phyloP scores from a whole-genome alignment of 2,888 invertebrate species.

The Erynnis tages region DNA sequence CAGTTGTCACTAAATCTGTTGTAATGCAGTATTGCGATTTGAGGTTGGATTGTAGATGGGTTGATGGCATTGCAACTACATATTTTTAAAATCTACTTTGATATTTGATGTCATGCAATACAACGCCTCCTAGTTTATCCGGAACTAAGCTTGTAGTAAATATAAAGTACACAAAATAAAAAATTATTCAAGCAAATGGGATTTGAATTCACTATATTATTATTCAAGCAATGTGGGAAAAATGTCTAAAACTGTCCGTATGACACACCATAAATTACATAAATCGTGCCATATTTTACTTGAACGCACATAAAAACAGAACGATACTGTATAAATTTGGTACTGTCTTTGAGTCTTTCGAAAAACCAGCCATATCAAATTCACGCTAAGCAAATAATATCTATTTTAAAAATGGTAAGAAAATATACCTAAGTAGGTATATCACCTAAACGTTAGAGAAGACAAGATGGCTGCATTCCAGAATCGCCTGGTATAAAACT shows the following conservation, averaged over 20 bases:
- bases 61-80: too few relatives aligned
- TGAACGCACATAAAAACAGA: background rate
- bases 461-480: slow-evolving; percentile 47
- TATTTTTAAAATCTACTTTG: too few relatives aligned
- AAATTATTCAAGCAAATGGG: too few relatives aligned
- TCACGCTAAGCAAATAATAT: slow-evolving; percentile 12
- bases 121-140: too few relatives aligned
- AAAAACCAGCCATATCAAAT: slow-evolving; percentile 7
- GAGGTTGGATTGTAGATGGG: too few relatives aligned
- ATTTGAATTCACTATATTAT: too few relatives aligned
- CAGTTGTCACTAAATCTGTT: too few relatives aligned
- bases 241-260: background rate
- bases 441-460: slow-evolving; percentile 36
- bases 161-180: too few relatives aligned
- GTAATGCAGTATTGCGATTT: too few relatives aligned
- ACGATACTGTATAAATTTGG: background rate
- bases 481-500: slow-evolving; percentile 22
- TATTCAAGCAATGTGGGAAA: background rate
- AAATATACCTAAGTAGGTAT: slow-evolving; percentile 21
- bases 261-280: slow-evolving; percentile 3
- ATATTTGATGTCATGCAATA: too few relatives aligned
- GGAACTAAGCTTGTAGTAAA: too few relatives aligned
- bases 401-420: slow-evolving; percentile 12
- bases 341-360: background rate
- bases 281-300: background rate